phyloP scores from a whole-genome alignment of 2,888 invertebrate species.

The Zelleria hepariella region DNA sequence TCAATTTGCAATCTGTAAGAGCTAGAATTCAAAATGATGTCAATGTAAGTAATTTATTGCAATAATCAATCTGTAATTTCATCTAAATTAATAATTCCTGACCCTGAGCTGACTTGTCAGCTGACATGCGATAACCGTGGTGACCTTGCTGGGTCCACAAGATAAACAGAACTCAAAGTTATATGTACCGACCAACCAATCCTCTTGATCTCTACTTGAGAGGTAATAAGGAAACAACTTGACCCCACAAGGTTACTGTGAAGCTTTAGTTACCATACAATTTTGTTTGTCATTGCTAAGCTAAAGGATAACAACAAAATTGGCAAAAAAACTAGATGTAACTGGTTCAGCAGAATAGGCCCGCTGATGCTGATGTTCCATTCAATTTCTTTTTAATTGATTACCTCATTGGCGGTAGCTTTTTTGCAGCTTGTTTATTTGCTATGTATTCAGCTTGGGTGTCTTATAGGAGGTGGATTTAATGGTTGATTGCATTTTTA shows the following conservation, averaged over 20 bases:
- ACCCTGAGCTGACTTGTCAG: conserved; percentile 10
- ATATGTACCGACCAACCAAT: not conserved
- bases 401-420: not conserved
- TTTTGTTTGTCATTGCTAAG: not conserved
- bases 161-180: conserved; percentile 6
- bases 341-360: not conserved
- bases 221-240: not conserved
- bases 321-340: not conserved
- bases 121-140: conserved; percentile 14
- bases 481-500: no score
- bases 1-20: no score
- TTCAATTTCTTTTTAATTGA: not conserved
- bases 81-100: conserved; percentile 14
- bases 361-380: not conserved
- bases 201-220: not conserved
- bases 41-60: conserved; percentile 6
- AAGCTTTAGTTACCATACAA: not conserved
- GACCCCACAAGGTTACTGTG: not conserved
- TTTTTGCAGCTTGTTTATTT: not conserved
- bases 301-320: not conserved
- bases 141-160: conserved; percentile 9
- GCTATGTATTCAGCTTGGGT: no score
- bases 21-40: not conserved
- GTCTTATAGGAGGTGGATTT: no score
- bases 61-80: not conserved